Conservation (phyloP, 2,113 vertebrate genomes). For the Rhipidura dahli region DNA sequence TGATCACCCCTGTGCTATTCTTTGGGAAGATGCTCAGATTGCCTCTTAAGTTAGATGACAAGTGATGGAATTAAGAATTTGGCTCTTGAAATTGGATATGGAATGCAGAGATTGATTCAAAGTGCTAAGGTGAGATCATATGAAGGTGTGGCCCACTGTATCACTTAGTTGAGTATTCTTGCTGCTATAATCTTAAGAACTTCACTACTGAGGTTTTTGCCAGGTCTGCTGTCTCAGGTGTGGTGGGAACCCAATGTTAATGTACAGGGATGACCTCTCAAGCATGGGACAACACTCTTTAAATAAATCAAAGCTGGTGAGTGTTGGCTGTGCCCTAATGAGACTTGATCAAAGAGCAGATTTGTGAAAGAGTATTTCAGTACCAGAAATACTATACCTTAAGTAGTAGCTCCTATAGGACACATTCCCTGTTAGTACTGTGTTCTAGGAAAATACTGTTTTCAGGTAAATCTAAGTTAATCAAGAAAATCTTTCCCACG, state of each 20-base stretch:
- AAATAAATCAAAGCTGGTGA: neutral
- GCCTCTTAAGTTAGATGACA: neutral
- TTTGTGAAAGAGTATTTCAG: neutral
- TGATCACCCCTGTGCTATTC: neutral
- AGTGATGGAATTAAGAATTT: neutral
- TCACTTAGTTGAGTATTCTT: neutral
- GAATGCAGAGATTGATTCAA: neutral
- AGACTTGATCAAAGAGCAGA: neutral
- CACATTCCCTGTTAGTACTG: neutral
- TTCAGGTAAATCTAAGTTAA: neutral
- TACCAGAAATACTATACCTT: neutral
- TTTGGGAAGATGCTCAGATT: neutral
- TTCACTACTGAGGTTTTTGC: neutral
- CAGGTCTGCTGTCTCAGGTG: fast-evolving
- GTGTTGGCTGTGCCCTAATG: neutral
- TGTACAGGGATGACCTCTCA: neutral
- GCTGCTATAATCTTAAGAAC: neutral
- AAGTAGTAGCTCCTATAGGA: neutral
- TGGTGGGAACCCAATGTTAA: neutral
- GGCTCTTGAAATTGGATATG: neutral
- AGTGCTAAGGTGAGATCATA: neutral
- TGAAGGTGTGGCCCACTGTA: neutral
- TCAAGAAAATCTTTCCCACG: neutral
- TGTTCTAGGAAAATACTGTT: neutral
- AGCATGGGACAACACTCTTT: neutral